Evolutionary conservation across 1,140 invertebrate genomes (phyloP).

Genomic region (Protaetia brevitarsis): DNA sequence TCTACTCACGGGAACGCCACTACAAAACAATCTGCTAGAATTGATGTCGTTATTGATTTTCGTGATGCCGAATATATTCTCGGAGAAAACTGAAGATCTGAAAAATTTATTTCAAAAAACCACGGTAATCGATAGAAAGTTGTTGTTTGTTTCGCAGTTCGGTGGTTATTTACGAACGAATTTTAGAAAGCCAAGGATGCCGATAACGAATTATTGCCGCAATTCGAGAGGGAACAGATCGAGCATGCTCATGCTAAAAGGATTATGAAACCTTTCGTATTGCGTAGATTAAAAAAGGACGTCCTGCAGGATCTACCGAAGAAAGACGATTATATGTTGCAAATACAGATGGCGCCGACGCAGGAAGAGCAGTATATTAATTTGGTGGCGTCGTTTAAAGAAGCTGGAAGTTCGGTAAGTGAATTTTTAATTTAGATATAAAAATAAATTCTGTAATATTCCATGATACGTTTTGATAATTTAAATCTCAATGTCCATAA

Average conservation of each 20-base stretch:
- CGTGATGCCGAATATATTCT: conserved; percentile 94
- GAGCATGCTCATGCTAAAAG: conserved; percentile 88
- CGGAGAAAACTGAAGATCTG: conserved; percentile 81
- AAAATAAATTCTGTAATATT: too few species aligned
- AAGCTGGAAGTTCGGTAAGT: conserved; percentile 56
- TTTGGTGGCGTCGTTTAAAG: conserved; percentile 70
- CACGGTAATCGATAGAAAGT: too few species aligned
- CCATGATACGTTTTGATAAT: too few species aligned
- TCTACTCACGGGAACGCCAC: conserved; percentile 85
- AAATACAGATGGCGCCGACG: conserved; percentile 61
- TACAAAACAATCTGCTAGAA: conserved; percentile 95
- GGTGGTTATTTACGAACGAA: too few species aligned
- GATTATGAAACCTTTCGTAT: conserved; percentile 94
- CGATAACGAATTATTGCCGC: conserved; percentile 59
- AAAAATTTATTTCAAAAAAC: conserved; percentile 82
- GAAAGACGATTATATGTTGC: conserved; percentile 70
- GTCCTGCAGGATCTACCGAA: conserved; percentile 79
- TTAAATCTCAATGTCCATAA: too few species aligned
- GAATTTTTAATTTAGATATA: too few species aligned
- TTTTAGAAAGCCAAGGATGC: conserved; percentile 38
- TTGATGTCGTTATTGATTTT: conserved; percentile 93
- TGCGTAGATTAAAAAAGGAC: conserved; percentile 83
- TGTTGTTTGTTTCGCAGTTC: too few species aligned
- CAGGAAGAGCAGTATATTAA: conserved; percentile 75
- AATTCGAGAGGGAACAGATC: conserved; percentile 85